A percentile compares a stretch with the other conserved stretches of the same genome.
These are phyloP conservation scores for Drosophila kanapiae DNA, from an alignment of 1,140 invertebrate genomes.

Conservation along the genomic window DNA sequence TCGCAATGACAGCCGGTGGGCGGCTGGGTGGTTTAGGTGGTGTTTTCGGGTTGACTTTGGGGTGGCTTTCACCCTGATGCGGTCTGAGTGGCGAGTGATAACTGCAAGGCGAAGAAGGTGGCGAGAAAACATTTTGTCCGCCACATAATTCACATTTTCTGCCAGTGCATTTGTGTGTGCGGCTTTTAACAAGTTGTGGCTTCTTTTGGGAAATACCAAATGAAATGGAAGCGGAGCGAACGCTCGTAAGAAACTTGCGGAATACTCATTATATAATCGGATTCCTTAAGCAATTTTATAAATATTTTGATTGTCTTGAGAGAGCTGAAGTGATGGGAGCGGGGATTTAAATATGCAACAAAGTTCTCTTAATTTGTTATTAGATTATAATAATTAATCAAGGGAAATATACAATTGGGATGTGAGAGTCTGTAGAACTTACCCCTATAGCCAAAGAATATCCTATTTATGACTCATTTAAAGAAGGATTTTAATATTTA, in stretches of 20 bases:
- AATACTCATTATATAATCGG: conserved; percentile 29
- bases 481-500: neutral
- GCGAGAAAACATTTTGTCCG: conserved; percentile 63
- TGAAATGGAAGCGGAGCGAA: conserved; percentile 19
- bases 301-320: conserved; percentile 15
- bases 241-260: neutral
- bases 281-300: conserved; percentile 14
- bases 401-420: neutral
- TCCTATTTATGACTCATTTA: neutral
- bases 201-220: conserved; percentile 22
- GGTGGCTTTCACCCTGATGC: conserved; percentile 1
- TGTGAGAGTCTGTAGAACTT: too few relatives aligned
- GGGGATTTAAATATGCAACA: neutral
- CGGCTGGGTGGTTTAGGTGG: conserved; percentile 20
- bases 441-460: too few relatives aligned
- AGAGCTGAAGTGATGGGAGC: neutral
- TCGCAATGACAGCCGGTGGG: conserved; percentile 63
- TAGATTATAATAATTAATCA: neutral
- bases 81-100: conserved; percentile 38
- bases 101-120: conserved; percentile 25
- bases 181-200: conserved; percentile 63
- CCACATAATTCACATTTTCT: conserved; percentile 73
- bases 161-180: conserved; percentile 59
- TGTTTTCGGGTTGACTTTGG: neutral
- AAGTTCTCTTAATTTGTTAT: neutral